Evolutionary conservation across 2,113 vertebrate species (phyloP).

Genomic region (Noctilio leporinus): DNA sequence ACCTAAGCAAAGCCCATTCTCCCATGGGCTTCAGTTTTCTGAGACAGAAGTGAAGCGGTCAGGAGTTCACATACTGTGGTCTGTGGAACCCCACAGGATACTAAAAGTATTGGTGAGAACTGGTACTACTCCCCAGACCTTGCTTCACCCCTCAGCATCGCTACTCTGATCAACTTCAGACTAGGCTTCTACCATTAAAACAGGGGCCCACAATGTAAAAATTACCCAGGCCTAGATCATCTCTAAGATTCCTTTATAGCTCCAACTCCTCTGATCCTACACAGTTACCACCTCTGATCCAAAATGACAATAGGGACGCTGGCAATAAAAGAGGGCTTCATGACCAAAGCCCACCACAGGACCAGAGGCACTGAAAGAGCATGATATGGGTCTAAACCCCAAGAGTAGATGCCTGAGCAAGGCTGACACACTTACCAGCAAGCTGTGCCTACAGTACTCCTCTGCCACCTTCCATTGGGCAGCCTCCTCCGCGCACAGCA

Average conservation of each 20-base stretch:
- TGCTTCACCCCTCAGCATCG: neutral
- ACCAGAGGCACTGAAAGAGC: neutral
- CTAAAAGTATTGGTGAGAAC: neutral
- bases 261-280: neutral
- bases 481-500: constrained; percentile 72
- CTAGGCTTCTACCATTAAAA: neutral
- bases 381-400: accelerated
- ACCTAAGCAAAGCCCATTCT: neutral
- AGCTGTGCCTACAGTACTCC: constrained; percentile 66
- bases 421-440: constrained; percentile 82
- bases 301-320: neutral
- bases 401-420: neutral
- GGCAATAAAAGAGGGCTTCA: neutral
- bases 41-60: neutral
- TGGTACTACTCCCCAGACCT: neutral
- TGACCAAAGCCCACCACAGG: neutral
- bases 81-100: neutral
- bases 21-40: neutral
- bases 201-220: neutral
- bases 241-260: neutral
- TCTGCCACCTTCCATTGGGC: constrained; percentile 70
- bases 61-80: neutral
- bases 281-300: neutral
- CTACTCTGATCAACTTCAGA: neutral
- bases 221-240: neutral